Conservation (phyloP, 2,888 invertebrate species). For the Gibbula magus region DNA sequence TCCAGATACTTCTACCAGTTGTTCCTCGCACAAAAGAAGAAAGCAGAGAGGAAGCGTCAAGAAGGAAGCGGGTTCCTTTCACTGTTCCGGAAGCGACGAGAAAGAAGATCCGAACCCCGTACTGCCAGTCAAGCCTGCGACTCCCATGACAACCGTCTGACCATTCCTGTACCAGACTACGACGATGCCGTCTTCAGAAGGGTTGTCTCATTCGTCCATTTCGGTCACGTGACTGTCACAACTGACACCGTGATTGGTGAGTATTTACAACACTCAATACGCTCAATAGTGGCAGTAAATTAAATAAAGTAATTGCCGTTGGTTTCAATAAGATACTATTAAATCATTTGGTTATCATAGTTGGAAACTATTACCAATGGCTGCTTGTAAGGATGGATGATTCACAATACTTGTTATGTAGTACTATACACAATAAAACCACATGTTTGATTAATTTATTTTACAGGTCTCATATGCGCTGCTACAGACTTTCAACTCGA, state of each 20-base stretch:
- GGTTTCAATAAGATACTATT: too few species aligned
- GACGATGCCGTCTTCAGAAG: neutral
- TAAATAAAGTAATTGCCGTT: too few species aligned
- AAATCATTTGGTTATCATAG: too few species aligned
- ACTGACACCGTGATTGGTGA: constrained; percentile 21
- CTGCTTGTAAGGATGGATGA: too few species aligned
- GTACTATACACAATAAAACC: too few species aligned
- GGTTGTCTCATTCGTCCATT: constrained; percentile 5
- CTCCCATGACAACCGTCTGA: neutral
- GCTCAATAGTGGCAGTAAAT: neutral
- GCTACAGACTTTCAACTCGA: constrained; percentile 4
- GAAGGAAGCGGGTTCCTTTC: neutral
- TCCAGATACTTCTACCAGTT: neutral
- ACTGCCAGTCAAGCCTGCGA: neutral
- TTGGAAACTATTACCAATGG: too few species aligned
- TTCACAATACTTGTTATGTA: too few species aligned
- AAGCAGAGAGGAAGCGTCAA: neutral
- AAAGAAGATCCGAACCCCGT: neutral
- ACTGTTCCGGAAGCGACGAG: neutral
- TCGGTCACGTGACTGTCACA: constrained; percentile 22
- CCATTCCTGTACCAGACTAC: constrained; percentile 3
- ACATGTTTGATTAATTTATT: neutral
- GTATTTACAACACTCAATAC: neutral
- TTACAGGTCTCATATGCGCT: constrained; percentile 21
- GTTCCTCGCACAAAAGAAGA: neutral